Evolutionary conservation across 2,797 vertebrate species (phyloP), one percentile per base, ranked within the genome.

Genomic region (Channa striata): DNA sequence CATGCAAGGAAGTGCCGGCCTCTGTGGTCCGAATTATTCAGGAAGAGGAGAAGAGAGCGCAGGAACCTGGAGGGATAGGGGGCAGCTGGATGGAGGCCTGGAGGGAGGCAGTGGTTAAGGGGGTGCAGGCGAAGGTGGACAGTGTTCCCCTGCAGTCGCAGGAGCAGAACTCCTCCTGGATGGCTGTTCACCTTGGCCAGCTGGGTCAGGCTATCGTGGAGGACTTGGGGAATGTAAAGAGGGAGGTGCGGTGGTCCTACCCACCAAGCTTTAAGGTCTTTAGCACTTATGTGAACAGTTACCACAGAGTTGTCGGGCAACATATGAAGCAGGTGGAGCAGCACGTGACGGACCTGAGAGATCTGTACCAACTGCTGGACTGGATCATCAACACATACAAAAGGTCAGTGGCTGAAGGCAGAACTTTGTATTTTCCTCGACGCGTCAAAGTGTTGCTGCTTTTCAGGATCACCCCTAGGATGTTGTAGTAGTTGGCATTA

Each of bases 321-420:
- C 96, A 96, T 74, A 63, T 99, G 53, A 92, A 91, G 84, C 83
- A 66, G 12, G 90, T 98, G 20, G 87, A 87, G 34, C 77, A 42
- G 16, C 59, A 72, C 16, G 77, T 53, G 0, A 84, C 85, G 8
- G 89, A 95, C 53, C 65, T 66, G 50, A 93, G 80, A 0, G 96
- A 98, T 58, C 83, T 95, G 40, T 91, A 94, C 3, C 68, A 66
- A 8, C 87, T 99, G 64, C 93, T 99, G 21, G 16, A 96, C 73
- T 99, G 96, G 95, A 93, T 95, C 58, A 86, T 94, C 85, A 94
- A 97, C 40, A 72, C 21, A 11, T 98, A 97, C 58, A 66, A 52
- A 81, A 96, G 97, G 97, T 98, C 51, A 83, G 92, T n/a, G 36
- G 36, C 16, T 9, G 17, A 3, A 36, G 34, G 9, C 5, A 36